Base-by-base conservation (phyloP, 2,888 invertebrate genomes). In the Parnassius smintheus region DNA sequence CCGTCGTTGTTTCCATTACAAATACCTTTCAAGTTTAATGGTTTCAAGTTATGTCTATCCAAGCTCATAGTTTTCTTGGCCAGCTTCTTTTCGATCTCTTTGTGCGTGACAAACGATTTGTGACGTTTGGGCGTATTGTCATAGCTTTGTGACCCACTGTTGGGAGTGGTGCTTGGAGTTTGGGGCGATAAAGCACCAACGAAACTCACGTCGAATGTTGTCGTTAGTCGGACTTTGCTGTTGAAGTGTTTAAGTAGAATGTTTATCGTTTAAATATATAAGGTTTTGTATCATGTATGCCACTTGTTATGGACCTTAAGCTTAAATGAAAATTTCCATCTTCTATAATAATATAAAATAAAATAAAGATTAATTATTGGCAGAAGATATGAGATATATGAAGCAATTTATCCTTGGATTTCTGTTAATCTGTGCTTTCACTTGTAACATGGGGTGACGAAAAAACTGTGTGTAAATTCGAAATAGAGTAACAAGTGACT, bases 181-280 rank as follows among this genome's bases (percentile, higher is more conserved):
- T 76, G 75, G 0, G 91, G 89, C 0, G 89, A 80, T 0, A 74
- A 46, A 0, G 79, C 70, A 56, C 77, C 75, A 25, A 84, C 68
- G 73, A 92, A 92, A 67, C 87, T 87, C 3, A 87, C 90, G 71
- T 91, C 92, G 75, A 92, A 92, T 49, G 83, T 86, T 9, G 86
- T 84, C 45, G 91, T 90, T 50, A 91, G 77, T 22, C 91, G 88
- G 13, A 84, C 83, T 79, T 85, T 87, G 56, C 92, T 92, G 76
- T 13, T 41, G n/a, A 41, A 49, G 13, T 49, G 7, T 49, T n/a
- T 35, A 35, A 35, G 35, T 35, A 35, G 7, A 35, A 35, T 35
- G 35, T 35, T 35, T 35, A 35, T 35, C 35, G 7, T 35, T 3
- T 35, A 35, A 35, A 35, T 35, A 35, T 35, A 35, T 35, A 35